phyloP scores from a whole-genome alignment of 2,888 invertebrate species.

The Ligdia adustata region DNA sequence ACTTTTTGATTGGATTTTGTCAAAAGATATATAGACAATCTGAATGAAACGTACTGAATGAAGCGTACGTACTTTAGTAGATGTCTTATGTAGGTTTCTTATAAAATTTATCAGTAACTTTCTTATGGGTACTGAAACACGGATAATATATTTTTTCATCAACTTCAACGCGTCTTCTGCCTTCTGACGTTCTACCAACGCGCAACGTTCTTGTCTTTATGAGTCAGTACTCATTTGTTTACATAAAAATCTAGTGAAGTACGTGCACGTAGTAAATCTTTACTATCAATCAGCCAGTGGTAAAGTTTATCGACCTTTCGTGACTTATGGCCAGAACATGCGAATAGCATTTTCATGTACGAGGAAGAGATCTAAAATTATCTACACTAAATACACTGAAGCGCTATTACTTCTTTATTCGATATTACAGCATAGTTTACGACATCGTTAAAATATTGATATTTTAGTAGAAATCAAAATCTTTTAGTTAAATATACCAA shows the following conservation, averaged over 20 bases:
- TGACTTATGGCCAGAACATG: constrained; percentile 40
- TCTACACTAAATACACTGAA: constrained; percentile 51
- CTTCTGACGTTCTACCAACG: too few species aligned
- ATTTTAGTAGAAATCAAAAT: too few species aligned
- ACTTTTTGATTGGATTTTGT: constrained; percentile 8
- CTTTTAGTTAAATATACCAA: too few species aligned
- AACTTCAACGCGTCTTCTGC: too few species aligned
- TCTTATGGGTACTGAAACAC: too few species aligned
- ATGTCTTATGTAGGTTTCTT: too few species aligned
- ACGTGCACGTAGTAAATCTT: constrained; percentile 2
- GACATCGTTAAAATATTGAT: too few species aligned
- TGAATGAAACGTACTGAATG: not conserved
- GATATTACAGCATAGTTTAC: too few species aligned
- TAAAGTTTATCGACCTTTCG: constrained; percentile 51
- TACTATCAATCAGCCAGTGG: constrained; percentile 13
- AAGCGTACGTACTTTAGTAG: not conserved
- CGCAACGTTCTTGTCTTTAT: too few species aligned
- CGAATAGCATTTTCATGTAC: constrained; percentile 45
- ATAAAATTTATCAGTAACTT: too few species aligned
- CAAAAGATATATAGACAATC: constrained; percentile 7
- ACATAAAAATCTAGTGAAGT: not conserved
- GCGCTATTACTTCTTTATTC: constrained; percentile 23
- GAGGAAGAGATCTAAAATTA: constrained; percentile 58
- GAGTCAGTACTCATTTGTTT: not conserved
- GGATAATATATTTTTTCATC: too few species aligned